Evolutionary conservation across 2,113 vertebrate genomes (phyloP).

Genomic region (Miniopterus natalensis): DNA sequence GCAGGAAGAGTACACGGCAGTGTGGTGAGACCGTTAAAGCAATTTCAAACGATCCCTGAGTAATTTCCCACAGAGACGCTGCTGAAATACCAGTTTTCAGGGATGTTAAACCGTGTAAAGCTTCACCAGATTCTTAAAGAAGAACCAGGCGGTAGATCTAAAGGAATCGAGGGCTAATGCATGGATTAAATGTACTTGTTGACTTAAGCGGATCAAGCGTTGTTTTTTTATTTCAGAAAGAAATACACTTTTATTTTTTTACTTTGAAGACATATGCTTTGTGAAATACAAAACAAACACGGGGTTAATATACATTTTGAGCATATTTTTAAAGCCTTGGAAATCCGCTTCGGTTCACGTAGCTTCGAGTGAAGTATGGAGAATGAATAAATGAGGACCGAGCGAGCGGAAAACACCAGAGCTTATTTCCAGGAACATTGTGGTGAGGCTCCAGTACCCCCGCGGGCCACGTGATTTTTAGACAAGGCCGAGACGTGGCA

Average conservation of each 20-base stretch:
- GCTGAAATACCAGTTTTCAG: constrained; percentile 61
- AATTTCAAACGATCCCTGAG: constrained; percentile 65
- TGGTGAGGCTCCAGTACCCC: not conserved
- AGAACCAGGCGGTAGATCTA: constrained; percentile 18
- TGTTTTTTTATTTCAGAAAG: constrained; percentile 47
- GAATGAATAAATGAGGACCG: not conserved
- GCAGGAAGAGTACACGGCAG: constrained; percentile 59
- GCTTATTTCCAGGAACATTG: not conserved
- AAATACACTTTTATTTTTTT: not conserved
- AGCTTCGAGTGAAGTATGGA: not conserved
- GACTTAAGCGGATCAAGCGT: not conserved
- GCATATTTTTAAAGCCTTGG: not conserved
- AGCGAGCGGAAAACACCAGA: not conserved
- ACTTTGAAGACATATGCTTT: constrained; percentile 34
- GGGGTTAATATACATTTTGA: not conserved
- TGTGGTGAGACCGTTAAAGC: constrained; percentile 24
- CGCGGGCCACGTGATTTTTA: not conserved
- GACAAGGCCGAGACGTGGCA: not conserved
- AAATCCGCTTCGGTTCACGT: not conserved
- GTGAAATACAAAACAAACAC: not conserved
- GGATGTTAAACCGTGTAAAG: constrained; percentile 65
- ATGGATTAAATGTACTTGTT: constrained; percentile 49
- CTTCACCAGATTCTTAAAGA: constrained; percentile 58
- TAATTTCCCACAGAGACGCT: constrained; percentile 65
- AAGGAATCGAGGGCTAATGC: not conserved